Percentiles rank a stretch among this genome's conserved stretches.
Evolutionary conservation across 2,888 invertebrate species (phyloP).

Genomic region (Nemoura dubitans): DNA sequence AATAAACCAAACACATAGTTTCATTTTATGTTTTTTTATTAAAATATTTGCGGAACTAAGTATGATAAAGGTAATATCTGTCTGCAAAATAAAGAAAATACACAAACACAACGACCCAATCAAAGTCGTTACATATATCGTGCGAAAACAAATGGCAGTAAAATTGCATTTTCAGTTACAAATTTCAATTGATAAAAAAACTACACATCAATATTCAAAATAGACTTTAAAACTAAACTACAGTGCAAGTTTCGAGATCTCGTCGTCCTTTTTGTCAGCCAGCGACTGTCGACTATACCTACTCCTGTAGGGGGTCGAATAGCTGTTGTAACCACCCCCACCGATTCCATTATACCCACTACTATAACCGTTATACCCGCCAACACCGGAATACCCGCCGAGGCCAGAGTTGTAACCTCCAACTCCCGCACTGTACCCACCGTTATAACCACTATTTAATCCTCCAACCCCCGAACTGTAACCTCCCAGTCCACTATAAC

Average conservation of each 20-base stretch:
- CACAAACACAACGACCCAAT: too few relatives aligned
- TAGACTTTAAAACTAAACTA: not conserved
- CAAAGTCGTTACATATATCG: not conserved
- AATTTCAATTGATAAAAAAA: not conserved
- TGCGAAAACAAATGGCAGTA: not conserved
- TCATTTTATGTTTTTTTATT: not conserved
- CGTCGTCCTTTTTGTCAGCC: not conserved
- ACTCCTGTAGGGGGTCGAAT: constrained; percentile 30
- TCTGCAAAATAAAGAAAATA: not conserved
- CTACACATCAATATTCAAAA: not conserved
- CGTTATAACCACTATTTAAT: constrained; percentile 51
- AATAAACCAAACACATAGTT: not conserved
- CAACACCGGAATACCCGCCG: constrained; percentile 42
- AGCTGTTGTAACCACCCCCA: constrained; percentile 50
- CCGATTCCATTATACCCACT: constrained; percentile 47
- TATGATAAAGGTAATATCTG: not conserved
- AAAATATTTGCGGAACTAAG: not conserved
- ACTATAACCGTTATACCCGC: constrained; percentile 41
- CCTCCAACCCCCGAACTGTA: constrained; percentile 52
- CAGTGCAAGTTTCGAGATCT: not conserved
- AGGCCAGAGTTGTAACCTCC: too few relatives aligned
- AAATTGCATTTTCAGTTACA: not conserved
- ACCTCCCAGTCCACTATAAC: constrained; percentile 39
- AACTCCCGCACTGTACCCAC: too few relatives aligned
- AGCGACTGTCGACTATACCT: not conserved